A percentile compares a stretch with the other conserved stretches of the same genome.
Conservation (phyloP, 2,113 vertebrate genomes). For the Pleuronectes platessa region DNA sequence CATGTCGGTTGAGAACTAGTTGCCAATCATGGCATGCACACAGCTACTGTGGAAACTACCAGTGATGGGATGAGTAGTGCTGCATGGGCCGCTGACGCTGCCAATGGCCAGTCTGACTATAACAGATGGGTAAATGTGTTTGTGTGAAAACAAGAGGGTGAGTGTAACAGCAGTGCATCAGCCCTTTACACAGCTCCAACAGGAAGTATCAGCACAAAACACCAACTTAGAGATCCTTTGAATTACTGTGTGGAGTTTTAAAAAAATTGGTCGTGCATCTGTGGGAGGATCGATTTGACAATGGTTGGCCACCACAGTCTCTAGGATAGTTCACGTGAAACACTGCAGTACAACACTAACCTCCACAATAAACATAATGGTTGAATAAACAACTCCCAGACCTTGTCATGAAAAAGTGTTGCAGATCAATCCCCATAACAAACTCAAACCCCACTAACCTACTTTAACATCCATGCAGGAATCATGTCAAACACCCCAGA, state of each 20-base stretch:
- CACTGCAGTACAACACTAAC: too few relatives aligned
- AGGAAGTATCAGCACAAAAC: neutral
- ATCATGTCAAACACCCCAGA: too few relatives aligned
- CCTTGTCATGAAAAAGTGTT: too few relatives aligned
- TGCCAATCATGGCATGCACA: neutral
- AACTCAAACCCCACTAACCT: too few relatives aligned
- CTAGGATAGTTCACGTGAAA: neutral
- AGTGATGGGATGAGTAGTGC: neutral
- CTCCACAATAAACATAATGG: too few relatives aligned
- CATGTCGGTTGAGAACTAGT: neutral
- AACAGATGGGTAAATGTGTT: neutral
- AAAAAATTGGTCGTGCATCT: neutral
- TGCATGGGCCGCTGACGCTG: neutral
- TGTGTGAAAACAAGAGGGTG: neutral
- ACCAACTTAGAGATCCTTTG: neutral
- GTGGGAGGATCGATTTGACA: neutral
- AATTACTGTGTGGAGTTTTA: neutral
- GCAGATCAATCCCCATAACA: too few relatives aligned
- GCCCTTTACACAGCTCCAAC: neutral
- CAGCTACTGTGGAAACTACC: neutral
- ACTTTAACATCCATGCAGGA: too few relatives aligned
- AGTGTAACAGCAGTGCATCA: neutral
- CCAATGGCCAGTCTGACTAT: neutral
- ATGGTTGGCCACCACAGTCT: neutral
- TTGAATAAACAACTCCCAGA: too few relatives aligned